Percentiles rank a stretch among this genome's conserved stretches.
phyloP scores from a whole-genome alignment of 2,797 vertebrate species.

The Anisognathus igniventris region DNA sequence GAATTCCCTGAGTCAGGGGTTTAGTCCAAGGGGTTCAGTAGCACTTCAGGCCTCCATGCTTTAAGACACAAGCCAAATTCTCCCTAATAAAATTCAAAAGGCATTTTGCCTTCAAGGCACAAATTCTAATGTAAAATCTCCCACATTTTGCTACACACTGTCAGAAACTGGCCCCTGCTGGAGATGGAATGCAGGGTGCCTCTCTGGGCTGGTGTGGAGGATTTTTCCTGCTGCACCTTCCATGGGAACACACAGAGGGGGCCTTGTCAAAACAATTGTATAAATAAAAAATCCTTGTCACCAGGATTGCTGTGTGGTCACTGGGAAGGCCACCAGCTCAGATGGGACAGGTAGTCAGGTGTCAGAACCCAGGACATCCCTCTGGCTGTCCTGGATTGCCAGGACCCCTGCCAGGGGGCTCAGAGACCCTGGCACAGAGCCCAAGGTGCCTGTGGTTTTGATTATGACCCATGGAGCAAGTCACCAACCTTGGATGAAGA shows the following conservation, averaged over 20 bases:
- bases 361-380: too few species aligned
- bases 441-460: too few species aligned
- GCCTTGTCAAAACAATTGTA: background rate
- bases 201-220: accelerated
- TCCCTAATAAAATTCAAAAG: background rate
- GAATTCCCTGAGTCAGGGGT: background rate
- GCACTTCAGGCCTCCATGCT: background rate
- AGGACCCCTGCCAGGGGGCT: too few species aligned
- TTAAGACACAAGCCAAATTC: background rate
- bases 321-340: background rate
- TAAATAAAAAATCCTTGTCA: background rate
- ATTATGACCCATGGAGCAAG: too few species aligned
- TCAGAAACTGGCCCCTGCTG: background rate
- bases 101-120: conserved; percentile 10
- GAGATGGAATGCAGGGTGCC: background rate
- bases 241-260: accelerated
- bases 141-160: background rate
- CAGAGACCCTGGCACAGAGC: too few species aligned
- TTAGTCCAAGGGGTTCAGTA: background rate
- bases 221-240: background rate
- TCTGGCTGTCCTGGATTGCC: too few species aligned
- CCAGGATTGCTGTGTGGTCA: background rate
- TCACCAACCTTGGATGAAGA: too few species aligned
- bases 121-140: background rate
- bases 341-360: too few species aligned